Evolutionary conservation across 2,797 vertebrate genomes (phyloP), one percentile per base, ranked within the genome.

Genomic region (Eulemur albifrons): DNA sequence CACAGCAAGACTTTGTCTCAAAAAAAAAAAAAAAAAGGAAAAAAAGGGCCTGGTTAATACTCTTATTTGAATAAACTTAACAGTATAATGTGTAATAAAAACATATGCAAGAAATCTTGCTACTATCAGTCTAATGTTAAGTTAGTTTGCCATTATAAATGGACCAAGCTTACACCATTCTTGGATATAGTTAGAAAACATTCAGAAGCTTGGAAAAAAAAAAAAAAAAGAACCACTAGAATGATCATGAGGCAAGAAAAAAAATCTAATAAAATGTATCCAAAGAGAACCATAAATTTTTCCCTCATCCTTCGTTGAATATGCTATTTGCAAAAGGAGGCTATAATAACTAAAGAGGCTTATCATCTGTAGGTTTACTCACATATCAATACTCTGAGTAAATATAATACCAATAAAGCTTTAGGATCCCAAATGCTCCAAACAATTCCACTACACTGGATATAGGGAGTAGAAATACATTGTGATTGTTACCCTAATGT

Each of bases 141-240:
- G 40, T 76, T 23, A 94, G n/a, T 94, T n/a, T 95, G 38, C 61
- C 75, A 85, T 72, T 92, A 94, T 54, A 91, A 84, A 90, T 54
- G 69, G 69, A 96, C 63, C 69, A 96, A 83, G 73, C 45, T 92
- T 94, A 79, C 7, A 97, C 50, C 21, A 83, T 84, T 88, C 85
- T 93, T 91, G 54, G 72, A 59, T 84, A 75, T 30, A 91, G 59
- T 94, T 18, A 93, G 86, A 97, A 95, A 96, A 97, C 86, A 96
- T n/a, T 89, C 25, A 80, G 40, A 96, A 94, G 61, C 50, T 88
- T 95, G 84, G 88, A 94, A 77, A 61, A 40, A 40, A 40, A 40
- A 80, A 70, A 35, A 91, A 76, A 54, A 57, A 57, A 57, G 70
- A 84, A 50, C 75, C 23, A 90, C 57, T 25, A 95, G 25, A 94